Conservation (phyloP, 2,113 vertebrate genomes). For the Collichthys lucidus region DNA sequence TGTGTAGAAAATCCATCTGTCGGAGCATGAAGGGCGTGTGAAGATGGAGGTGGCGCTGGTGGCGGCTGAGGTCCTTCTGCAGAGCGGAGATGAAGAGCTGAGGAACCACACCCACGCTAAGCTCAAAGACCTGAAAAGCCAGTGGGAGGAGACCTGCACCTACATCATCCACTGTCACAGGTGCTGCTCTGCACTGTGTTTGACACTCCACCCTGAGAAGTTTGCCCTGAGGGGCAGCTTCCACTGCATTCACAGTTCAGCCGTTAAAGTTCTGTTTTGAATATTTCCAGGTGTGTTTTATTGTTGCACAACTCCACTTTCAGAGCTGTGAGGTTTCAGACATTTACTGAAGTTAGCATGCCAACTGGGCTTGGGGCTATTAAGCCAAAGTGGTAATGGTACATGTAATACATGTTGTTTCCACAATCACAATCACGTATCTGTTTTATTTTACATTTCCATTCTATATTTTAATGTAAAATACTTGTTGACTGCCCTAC, state of each 20-base stretch:
- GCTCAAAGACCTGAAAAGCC: conserved; percentile 88
- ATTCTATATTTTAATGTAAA: too few species aligned
- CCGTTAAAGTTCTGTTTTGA: neutral
- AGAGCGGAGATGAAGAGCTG: conserved; percentile 83
- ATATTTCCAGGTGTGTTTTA: neutral
- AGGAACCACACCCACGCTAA: conserved; percentile 84
- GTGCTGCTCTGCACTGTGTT: conserved; percentile 72
- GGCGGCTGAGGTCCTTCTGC: conserved; percentile 87
- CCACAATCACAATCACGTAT: too few species aligned
- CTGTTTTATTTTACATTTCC: too few species aligned
- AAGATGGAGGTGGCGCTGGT: conserved; percentile 88
- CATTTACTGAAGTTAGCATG: too few species aligned
- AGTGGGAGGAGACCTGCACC: conserved; percentile 94
- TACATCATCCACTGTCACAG: conserved; percentile 97
- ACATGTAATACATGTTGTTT: too few species aligned
- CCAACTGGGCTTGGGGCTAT: too few species aligned
- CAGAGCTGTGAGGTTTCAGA: too few species aligned
- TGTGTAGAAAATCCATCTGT: conserved; percentile 86
- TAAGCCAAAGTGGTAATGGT: too few species aligned
- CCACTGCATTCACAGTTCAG: neutral
- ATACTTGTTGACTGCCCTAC: too few species aligned
- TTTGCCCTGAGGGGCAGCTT: neutral
- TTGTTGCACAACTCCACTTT: neutral
- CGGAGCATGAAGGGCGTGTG: conserved; percentile 88
- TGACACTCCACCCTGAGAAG: too few species aligned